Evolutionary conservation across 1,140 invertebrate genomes (phyloP).

Genomic region (Ceratosolen solmsi): DNA sequence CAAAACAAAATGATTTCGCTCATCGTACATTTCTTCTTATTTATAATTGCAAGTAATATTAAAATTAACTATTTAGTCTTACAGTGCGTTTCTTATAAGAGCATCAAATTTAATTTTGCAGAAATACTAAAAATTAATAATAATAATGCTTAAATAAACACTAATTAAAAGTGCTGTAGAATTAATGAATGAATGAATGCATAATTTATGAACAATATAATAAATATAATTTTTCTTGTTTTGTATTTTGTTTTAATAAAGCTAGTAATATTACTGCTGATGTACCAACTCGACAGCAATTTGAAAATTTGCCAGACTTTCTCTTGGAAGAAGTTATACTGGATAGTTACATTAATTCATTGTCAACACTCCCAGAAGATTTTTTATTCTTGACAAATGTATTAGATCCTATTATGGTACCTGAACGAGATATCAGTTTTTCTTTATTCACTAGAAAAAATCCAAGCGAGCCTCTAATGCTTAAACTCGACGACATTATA

Average conservation of each 20-base stretch:
- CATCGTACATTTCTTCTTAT: background rate
- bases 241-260: constrained; percentile 19
- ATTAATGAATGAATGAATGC: no score
- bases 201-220: background rate
- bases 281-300: background rate
- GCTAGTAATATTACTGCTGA: constrained; percentile 4
- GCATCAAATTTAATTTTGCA: background rate
- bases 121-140: background rate
- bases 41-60: constrained; percentile 36
- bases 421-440: constrained; percentile 23
- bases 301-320: constrained; percentile 40
- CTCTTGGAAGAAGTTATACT: constrained; percentile 48
- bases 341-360: constrained; percentile 53
- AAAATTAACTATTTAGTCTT: background rate
- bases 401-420: background rate
- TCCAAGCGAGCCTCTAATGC: constrained; percentile 38
- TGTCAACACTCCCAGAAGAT: constrained; percentile 46
- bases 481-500: constrained; percentile 46
- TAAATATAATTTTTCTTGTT: background rate
- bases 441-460: constrained; percentile 61
- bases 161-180: background rate
- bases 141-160: constrained; percentile 2
- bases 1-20: constrained; percentile 27
- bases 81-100: no score
- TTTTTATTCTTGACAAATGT: background rate